Base-by-base conservation (phyloP, 2,888 invertebrate species). In the Diachrysia chrysitis region DNA sequence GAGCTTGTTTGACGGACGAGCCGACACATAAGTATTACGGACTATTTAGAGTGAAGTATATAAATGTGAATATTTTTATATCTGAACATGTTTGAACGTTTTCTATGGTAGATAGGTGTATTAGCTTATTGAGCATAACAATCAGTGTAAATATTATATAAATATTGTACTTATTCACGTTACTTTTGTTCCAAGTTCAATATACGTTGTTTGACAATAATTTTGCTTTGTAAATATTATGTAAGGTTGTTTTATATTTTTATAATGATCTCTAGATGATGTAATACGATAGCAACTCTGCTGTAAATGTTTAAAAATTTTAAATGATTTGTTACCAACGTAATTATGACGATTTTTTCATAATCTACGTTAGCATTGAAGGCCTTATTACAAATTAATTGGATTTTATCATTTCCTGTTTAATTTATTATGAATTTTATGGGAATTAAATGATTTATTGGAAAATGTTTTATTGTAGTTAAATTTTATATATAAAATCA, bases 1-100 rank as follows among this genome's bases (percentile, higher is more conserved):
- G 69, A 75, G 64, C 57, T 16, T 10, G 76, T n/a, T 58, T 23
- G 58, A 25, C 7, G 62, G 54, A 19, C 54, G 66, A 23, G 62
- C 37, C 62, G 25, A 46, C 35, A 19, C n/a, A 21, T 55, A 64
- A 55, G 48, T 63, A 16, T 65, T n/a, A 25, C 54, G 54, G 42
- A 63, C 56, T 65, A 54, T 48, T 16, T 79, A 69, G 60, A 37
- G 37, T 66, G 14, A 69, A 63, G 54, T 57, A 58, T 58, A 69
- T 63, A 73, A 66, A 71, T 68, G 64, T 71, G 57, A 73, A 76
- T 79, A 79, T 79, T 79, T 79, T 79, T 79, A 66, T 79, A 79
- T 71, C 25, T 67, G 19, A 55, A 79, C 76, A 70, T 70, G 79
- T 78, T 76, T 74, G 76, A 63, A 55, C n/a, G 65, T 78, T 79